A percentile compares a stretch with the other conserved stretches of the same genome.
These are phyloP conservation scores for Microctonus hyperodae DNA, from an alignment of 2,888 invertebrate species.

Conservation along the genomic window DNA sequence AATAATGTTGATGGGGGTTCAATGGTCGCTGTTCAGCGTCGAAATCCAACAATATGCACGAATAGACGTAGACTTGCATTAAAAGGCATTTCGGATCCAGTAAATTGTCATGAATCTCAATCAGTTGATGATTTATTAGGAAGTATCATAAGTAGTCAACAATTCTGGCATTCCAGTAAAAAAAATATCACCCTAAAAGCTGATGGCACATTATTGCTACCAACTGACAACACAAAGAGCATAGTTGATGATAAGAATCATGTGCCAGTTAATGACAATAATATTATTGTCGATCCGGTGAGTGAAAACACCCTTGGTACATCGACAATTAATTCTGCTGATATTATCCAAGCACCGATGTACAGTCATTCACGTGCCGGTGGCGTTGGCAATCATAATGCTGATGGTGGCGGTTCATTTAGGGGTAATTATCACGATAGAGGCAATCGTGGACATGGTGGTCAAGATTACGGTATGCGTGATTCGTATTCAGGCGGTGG, in stretches of 20 bases:
- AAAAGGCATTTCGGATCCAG: constrained; percentile 49
- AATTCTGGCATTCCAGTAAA: constrained; percentile 72
- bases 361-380: constrained; percentile 70
- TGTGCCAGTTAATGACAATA: constrained; percentile 45
- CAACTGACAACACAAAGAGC: constrained; percentile 61
- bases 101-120: constrained; percentile 22
- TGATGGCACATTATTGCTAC: constrained; percentile 68
- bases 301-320: constrained; percentile 5
- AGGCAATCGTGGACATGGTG: constrained; percentile 53
- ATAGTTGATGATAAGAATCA: constrained; percentile 50
- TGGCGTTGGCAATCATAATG: constrained; percentile 51
- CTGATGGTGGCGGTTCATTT: constrained; percentile 56
- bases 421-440: constrained; percentile 53
- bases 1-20: constrained; percentile 38
- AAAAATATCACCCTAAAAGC: constrained; percentile 68
- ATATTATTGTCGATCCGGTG: constrained; percentile 8
- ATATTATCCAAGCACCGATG: constrained; percentile 68
- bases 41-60: constrained; percentile 44
- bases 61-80: constrained; percentile 53
- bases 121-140: constrained; percentile 69
- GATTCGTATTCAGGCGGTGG: constrained; percentile 59
- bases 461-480: constrained; percentile 62
- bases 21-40: constrained; percentile 48
- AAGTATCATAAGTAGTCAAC: constrained; percentile 75
- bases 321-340: constrained; percentile 43